phyloP scores from a whole-genome alignment of 2,113 vertebrate genomes.

The Anarrhichthys ocellatus region DNA sequence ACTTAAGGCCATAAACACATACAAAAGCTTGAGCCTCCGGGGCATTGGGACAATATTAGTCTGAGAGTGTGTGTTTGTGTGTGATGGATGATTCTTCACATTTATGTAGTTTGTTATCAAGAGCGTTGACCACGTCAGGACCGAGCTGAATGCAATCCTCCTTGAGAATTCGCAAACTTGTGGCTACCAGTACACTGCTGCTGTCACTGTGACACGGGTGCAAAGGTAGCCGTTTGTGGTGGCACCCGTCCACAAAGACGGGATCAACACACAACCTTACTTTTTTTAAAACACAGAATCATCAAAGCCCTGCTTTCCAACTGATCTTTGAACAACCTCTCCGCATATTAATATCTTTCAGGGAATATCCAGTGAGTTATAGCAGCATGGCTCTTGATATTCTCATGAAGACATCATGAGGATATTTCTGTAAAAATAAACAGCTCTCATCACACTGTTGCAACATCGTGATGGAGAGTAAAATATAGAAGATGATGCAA shows the following conservation, averaged over 20 bases:
- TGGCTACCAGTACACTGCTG: conserved; percentile 24
- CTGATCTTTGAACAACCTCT: neutral
- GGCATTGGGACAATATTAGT: conserved; percentile 65
- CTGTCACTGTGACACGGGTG: conserved; percentile 11
- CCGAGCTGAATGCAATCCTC: conserved; percentile 59
- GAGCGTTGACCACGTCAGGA: conserved; percentile 66
- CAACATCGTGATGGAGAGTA: conserved; percentile 4
- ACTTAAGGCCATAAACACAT: conserved; percentile 75
- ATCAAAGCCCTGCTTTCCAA: neutral
- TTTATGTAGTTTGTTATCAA: conserved; percentile 70
- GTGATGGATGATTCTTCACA: conserved; percentile 65
- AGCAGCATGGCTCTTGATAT: neutral
- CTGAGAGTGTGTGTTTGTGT: conserved; percentile 50
- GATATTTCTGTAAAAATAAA: conserved; percentile 1
- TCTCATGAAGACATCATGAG: neutral
- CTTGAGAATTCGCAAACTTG: conserved; percentile 57
- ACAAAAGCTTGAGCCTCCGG: conserved; percentile 63
- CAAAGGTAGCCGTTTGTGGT: conserved; percentile 1
- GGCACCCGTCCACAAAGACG: neutral
- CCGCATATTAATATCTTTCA: neutral
- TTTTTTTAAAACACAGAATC: neutral
- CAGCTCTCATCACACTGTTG: conserved; percentile 17
- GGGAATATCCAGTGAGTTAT: neutral
- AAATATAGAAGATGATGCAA: conserved; percentile 20
- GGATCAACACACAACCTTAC: neutral